Evolutionary conservation across 2,113 vertebrate genomes (phyloP).

Genomic region (Oenanthe melanoleuca): DNA sequence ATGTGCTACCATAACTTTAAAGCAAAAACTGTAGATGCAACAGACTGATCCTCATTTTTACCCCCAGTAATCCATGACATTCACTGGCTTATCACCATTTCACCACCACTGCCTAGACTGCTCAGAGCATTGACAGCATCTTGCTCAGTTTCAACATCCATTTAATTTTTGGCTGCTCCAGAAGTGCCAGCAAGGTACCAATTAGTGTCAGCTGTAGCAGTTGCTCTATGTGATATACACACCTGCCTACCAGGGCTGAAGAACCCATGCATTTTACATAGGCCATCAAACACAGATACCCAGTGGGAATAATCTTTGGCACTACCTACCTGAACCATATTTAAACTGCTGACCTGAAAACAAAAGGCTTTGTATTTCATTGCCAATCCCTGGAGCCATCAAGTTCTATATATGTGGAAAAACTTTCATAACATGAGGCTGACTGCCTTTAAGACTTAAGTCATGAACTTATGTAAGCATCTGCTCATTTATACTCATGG

Average conservation of each 20-base stretch:
- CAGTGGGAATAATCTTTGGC: slow-evolving; percentile 15
- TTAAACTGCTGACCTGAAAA: slow-evolving; percentile 42
- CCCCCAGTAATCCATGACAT: neutral
- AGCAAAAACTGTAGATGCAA: neutral
- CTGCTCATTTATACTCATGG: neutral
- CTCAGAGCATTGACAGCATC: neutral
- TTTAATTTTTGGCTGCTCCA: slow-evolving; percentile 27
- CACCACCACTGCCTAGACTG: neutral
- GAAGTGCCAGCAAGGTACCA: slow-evolving; percentile 18
- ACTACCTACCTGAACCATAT: slow-evolving; percentile 4
- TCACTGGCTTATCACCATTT: neutral
- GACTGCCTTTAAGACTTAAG: neutral
- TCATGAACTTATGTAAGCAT: neutral
- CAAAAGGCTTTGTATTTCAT: slow-evolving; percentile 32
- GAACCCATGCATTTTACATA: neutral
- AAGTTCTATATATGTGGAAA: neutral
- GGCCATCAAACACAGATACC: slow-evolving; percentile 36
- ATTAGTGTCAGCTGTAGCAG: slow-evolving; percentile 38
- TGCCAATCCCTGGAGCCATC: neutral
- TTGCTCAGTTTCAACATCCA: neutral
- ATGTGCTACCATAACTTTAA: neutral
- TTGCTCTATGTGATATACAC: neutral
- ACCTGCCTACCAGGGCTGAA: neutral
- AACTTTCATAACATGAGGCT: neutral
- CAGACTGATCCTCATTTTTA: neutral